These are phyloP conservation scores for Pseudoips prasinana DNA, from an alignment of 2,888 invertebrate species.

Conservation along the genomic window DNA sequence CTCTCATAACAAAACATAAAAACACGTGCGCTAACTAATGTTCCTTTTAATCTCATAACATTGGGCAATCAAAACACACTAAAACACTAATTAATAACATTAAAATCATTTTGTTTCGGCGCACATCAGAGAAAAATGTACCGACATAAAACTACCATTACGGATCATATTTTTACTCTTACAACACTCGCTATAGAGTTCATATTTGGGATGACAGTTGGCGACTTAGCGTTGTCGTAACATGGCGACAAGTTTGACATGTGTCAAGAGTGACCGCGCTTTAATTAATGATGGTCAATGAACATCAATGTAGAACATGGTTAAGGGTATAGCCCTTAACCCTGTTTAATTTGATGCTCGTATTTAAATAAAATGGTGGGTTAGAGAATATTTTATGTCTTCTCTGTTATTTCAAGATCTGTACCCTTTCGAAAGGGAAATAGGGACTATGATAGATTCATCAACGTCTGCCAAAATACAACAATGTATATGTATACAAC, in stretches of 20 bases:
- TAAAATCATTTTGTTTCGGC: slow-evolving; percentile 34
- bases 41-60: slow-evolving; percentile 24
- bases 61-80: slow-evolving; percentile 37
- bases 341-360: slow-evolving; percentile 2
- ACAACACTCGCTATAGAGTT: slow-evolving; percentile 24
- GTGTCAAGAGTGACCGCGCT: slow-evolving; percentile 57
- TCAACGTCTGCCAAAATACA: no score
- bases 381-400: no score
- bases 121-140: slow-evolving; percentile 29
- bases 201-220: slow-evolving; percentile 24
- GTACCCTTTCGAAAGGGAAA: no score
- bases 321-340: slow-evolving; percentile 28
- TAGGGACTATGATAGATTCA: no score
- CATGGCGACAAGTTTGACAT: slow-evolving; percentile 60
- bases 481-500: no score
- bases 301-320: slow-evolving; percentile 31
- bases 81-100: slow-evolving; percentile 40
- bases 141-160: slow-evolving; percentile 11
- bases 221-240: slow-evolving; percentile 25
- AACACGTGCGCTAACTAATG: slow-evolving; percentile 17
- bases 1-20: slow-evolving; percentile 4
- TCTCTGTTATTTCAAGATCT: no score
- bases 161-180: slow-evolving; percentile 15
- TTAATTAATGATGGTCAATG: slow-evolving; percentile 63
- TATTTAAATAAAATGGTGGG: no score